These are phyloP conservation scores for Planococcus citri DNA, from an alignment of 1,140 invertebrate species.

Conservation along the genomic window DNA sequence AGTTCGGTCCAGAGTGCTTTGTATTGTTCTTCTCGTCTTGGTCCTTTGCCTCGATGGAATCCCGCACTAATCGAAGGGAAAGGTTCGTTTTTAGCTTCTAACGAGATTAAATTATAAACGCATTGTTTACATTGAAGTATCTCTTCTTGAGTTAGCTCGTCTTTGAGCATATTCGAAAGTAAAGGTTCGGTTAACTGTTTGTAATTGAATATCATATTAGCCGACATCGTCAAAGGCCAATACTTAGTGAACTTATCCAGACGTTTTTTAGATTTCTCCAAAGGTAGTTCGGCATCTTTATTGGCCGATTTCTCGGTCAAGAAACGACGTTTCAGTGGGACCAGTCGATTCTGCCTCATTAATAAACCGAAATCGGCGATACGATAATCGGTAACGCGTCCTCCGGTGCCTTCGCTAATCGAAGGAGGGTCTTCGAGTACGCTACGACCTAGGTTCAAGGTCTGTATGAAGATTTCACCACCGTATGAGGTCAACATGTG, in stretches of 20 bases:
- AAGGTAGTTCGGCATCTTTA: conserved; percentile 31
- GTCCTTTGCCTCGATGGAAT: conserved; percentile 40
- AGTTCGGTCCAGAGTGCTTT: conserved; percentile 77
- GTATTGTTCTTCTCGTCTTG: conserved; percentile 73
- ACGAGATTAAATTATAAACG: conserved; percentile 64
- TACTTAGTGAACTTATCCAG: conserved; percentile 70
- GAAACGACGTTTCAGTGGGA: conserved; percentile 44
- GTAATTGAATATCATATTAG: conserved; percentile 80
- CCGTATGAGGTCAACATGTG: conserved; percentile 88
- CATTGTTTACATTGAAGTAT: conserved; percentile 77
- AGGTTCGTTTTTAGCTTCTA: conserved; percentile 72
- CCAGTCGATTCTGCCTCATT: conserved; percentile 70
- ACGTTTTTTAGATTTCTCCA: conserved; percentile 49
- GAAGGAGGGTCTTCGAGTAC: conserved; percentile 90
- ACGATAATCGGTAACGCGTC: conserved; percentile 84
- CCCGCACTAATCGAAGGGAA: conserved; percentile 41
- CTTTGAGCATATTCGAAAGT: conserved; percentile 63
- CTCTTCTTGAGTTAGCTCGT: conserved; percentile 70
- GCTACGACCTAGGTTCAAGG: conserved; percentile 68
- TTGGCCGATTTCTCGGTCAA: conserved; percentile 28
- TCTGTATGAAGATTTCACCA: conserved; percentile 92
- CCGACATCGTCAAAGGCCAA: conserved; percentile 85
- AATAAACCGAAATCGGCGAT: conserved; percentile 72
- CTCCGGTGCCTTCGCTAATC: conserved; percentile 84
- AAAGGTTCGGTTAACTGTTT: conserved; percentile 68